These are phyloP conservation scores for Chiloscyllium punctatum DNA, from an alignment of 2,797 vertebrate species.

Conservation along the genomic window DNA sequence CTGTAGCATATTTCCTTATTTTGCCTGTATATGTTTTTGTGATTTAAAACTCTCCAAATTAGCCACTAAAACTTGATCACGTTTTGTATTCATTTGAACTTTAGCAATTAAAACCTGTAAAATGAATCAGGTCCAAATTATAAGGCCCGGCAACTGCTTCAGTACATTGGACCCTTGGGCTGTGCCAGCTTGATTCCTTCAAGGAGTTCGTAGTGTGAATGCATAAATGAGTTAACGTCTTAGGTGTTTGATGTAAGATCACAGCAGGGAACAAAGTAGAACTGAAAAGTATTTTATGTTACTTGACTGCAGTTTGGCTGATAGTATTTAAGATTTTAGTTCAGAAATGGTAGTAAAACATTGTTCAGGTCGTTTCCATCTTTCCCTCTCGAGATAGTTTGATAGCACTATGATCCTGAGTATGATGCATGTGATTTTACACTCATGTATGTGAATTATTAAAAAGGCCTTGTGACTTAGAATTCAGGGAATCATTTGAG, in stretches of 20 bases:
- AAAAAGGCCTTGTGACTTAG: conserved; percentile 5
- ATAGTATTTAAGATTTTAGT: conserved; percentile 36
- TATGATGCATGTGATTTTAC: background rate
- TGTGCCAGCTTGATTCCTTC: conserved; percentile 34
- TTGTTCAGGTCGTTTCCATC: conserved; percentile 31
- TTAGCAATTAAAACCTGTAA: conserved; percentile 33
- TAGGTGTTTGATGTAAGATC: conserved; percentile 32
- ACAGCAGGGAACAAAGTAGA: conserved; percentile 37
- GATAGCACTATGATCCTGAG: conserved; percentile 24
- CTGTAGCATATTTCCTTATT: background rate
- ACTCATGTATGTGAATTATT: background rate
- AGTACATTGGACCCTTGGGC: conserved; percentile 11
- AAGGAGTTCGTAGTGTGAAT: conserved; percentile 36
- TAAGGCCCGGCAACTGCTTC: conserved; percentile 19
- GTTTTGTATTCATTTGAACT: conserved; percentile 33
- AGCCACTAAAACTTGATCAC: background rate
- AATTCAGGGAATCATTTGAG: conserved; percentile 21
- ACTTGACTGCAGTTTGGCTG: conserved; percentile 34
- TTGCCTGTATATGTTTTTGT: background rate
- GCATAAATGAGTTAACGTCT: conserved; percentile 36
- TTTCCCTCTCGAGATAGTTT: conserved; percentile 14
- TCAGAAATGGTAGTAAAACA: conserved; percentile 17
- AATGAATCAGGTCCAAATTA: conserved; percentile 20
- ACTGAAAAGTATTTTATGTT: conserved; percentile 37
- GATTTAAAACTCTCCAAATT: background rate